These are phyloP conservation scores for Cephus rjabovi DNA, from an alignment of 2,888 invertebrate species.

Conservation along the genomic window DNA sequence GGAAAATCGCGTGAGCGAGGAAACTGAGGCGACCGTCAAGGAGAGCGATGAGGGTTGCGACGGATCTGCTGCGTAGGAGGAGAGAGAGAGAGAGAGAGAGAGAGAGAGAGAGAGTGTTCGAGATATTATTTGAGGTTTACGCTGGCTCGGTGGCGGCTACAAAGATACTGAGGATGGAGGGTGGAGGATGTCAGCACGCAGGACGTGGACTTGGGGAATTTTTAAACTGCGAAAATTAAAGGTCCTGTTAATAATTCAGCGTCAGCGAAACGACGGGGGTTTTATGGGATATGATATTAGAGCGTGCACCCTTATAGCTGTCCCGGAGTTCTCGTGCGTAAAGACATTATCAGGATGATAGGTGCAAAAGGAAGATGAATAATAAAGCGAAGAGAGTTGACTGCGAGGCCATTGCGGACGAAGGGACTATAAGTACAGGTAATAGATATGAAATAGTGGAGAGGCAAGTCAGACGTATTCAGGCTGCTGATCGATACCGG, in stretches of 20 bases:
- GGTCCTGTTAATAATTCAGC: slow-evolving; percentile 4
- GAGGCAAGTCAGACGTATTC: too few relatives aligned
- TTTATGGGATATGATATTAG: slow-evolving; percentile 1
- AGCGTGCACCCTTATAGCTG: neutral
- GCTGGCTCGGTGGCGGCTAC: neutral
- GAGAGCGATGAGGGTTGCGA: too few relatives aligned
- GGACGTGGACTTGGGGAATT: neutral
- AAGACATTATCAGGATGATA: neutral
- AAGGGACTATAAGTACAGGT: too few relatives aligned
- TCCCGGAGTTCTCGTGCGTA: neutral
- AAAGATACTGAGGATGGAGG: neutral
- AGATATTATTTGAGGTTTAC: neutral
- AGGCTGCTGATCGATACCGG: too few relatives aligned
- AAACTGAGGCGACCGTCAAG: too few relatives aligned
- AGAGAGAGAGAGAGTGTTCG: neutral
- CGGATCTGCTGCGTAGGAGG: neutral
- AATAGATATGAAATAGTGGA: too few relatives aligned
- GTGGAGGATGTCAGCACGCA: too few relatives aligned
- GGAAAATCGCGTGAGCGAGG: too few relatives aligned
- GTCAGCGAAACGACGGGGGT: slow-evolving; percentile 3
- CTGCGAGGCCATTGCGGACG: too few relatives aligned
- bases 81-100: neutral
- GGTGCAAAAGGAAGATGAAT: too few relatives aligned
- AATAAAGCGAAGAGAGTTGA: too few relatives aligned
- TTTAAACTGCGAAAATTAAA: slow-evolving; percentile 3